These are phyloP conservation scores for Drosophila gunungcola DNA, from an alignment of 1,140 invertebrate species.

Conservation along the genomic window DNA sequence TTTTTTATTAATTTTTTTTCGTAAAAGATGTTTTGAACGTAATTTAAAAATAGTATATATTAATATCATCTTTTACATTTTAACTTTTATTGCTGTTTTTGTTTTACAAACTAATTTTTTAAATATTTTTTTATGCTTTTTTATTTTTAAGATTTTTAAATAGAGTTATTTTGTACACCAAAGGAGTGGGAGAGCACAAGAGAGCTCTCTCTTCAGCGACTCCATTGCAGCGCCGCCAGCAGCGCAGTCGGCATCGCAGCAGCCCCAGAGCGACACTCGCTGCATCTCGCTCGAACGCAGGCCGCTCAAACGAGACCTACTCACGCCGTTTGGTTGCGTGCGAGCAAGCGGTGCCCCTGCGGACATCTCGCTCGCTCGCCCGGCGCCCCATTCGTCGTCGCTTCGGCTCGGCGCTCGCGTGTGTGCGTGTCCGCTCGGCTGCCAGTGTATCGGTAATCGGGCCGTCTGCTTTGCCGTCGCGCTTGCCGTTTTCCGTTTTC, in stretches of 20 bases:
- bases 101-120: too few relatives aligned
- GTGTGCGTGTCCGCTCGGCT: slow-evolving; percentile 22
- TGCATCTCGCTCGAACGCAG: slow-evolving; percentile 14
- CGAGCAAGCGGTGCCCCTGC: slow-evolving; percentile 7
- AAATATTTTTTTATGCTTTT: too few relatives aligned
- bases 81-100: too few relatives aligned
- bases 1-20: too few relatives aligned
- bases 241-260: slow-evolving; percentile 32
- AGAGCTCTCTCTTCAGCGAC: slow-evolving; percentile 14
- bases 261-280: slow-evolving; percentile 50
- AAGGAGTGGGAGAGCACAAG: slow-evolving; percentile 17
- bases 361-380: slow-evolving; percentile 54
- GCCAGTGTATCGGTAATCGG: slow-evolving; percentile 13
- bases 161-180: not conserved
- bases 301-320: not conserved
- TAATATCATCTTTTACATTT: too few relatives aligned
- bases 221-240: slow-evolving; percentile 41
- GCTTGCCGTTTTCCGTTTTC: slow-evolving; percentile 64
- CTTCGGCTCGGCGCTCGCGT: slow-evolving; percentile 29
- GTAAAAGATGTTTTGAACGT: too few relatives aligned
- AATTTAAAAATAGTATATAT: too few relatives aligned
- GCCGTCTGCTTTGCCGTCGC: slow-evolving; percentile 48
- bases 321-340: slow-evolving; percentile 18
- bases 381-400: slow-evolving; percentile 55
- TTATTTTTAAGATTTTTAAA: too few relatives aligned